Evolutionary conservation across 1,140 invertebrate species (phyloP).

Genomic region (Pseudomyrmex gracilis): DNA sequence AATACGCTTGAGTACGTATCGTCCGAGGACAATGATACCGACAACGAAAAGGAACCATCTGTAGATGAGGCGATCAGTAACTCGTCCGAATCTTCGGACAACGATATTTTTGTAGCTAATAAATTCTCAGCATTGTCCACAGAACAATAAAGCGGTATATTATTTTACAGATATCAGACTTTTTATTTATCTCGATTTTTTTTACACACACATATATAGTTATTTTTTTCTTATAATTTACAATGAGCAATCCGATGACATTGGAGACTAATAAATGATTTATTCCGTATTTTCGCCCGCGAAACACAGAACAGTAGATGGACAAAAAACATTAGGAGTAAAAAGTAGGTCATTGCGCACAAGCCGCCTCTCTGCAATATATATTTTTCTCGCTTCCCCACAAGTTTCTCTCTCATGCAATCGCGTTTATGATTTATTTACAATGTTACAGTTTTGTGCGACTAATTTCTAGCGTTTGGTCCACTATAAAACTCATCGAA

Average conservation of each 20-base stretch:
- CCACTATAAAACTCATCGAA: constrained; percentile 53
- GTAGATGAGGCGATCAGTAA: constrained; percentile 24
- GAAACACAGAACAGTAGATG: constrained; percentile 30
- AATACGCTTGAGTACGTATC: constrained; percentile 59
- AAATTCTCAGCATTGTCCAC: constrained; percentile 80
- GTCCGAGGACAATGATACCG: constrained; percentile 74
- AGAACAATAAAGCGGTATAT: constrained; percentile 54
- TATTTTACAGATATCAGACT: constrained; percentile 1
- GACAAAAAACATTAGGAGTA: constrained; percentile 59
- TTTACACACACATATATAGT: constrained; percentile 22
- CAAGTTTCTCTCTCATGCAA: constrained; percentile 43
- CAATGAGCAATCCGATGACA: constrained; percentile 48
- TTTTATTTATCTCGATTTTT: constrained; percentile 38
- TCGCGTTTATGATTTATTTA: constrained; percentile 42
- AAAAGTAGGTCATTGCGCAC: constrained; percentile 53
- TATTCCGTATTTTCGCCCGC: constrained; percentile 49
- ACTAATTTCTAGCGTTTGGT: constrained; percentile 58
- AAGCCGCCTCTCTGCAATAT: constrained; percentile 41
- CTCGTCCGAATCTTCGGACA: constrained; percentile 60
- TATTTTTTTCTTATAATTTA: constrained; percentile 35
- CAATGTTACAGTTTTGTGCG: constrained; percentile 35
- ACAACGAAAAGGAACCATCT: constrained; percentile 61
- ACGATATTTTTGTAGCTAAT: constrained; percentile 73
- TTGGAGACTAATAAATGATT: constrained; percentile 17
- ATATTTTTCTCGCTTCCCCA: constrained; percentile 30